Evolutionary conservation across 2,888 invertebrate genomes (phyloP).

Genomic region (Lithophane leautieri): DNA sequence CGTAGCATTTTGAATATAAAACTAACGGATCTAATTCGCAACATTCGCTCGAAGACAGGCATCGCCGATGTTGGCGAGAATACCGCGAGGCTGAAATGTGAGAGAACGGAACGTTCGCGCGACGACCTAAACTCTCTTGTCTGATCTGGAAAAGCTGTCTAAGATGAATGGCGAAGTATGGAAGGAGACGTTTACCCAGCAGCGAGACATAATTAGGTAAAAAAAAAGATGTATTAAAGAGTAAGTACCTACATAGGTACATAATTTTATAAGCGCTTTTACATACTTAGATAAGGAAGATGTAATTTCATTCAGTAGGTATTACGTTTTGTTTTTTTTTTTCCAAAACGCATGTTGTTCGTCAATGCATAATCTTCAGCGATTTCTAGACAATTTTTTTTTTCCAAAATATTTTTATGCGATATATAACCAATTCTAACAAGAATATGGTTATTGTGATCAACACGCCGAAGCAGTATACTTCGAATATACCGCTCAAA

Average conservation of each 20-base stretch:
- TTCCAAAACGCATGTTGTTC: slow-evolving; percentile 11
- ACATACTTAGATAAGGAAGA: background rate
- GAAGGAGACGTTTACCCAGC: no score
- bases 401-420: slow-evolving; percentile 38
- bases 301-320: background rate
- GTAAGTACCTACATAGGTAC: background rate
- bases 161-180: no score
- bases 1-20: no score
- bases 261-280: background rate
- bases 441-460: slow-evolving; percentile 75
- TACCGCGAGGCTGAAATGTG: no score
- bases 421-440: slow-evolving; percentile 73
- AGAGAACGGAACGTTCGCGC: no score
- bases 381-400: slow-evolving; percentile 19
- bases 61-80: no score
- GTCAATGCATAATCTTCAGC: slow-evolving; percentile 4
- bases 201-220: no score
- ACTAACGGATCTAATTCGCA: no score
- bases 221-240: background rate
- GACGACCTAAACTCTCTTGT: no score
- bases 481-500: slow-evolving; percentile 79
- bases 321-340: slow-evolving; percentile 9
- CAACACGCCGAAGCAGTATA: slow-evolving; percentile 70
- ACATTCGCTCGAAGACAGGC: no score
- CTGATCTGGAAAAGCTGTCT: no score